Conservation (phyloP, 2,888 invertebrate genomes). For the Apotomis turbidana region DNA sequence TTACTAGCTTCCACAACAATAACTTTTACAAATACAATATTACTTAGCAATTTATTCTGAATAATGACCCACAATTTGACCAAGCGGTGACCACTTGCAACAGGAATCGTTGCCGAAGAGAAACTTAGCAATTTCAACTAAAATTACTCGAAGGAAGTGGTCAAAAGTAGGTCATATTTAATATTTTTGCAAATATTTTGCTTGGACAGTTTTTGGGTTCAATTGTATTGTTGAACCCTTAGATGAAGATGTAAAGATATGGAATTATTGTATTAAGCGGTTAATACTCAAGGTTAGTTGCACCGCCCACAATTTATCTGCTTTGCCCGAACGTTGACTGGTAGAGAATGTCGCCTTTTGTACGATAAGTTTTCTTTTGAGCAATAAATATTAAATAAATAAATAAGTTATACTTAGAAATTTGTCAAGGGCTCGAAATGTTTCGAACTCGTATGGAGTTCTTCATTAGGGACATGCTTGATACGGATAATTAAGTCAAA, state of each 20-base stretch:
- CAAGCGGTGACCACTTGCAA: slow-evolving; percentile 5
- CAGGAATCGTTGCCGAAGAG: slow-evolving; percentile 8
- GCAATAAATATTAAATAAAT: too few relatives aligned
- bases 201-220: slow-evolving; percentile 22
- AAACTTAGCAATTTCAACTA: slow-evolving; percentile 23
- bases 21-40: slow-evolving; percentile 12
- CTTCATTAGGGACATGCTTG: too few relatives aligned
- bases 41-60: background rate
- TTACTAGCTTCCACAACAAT: background rate
- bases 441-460: too few relatives aligned
- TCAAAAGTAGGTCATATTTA: slow-evolving; percentile 34
- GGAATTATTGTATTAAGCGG: too few relatives aligned
- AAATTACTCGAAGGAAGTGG: slow-evolving; percentile 31
- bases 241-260: background rate
- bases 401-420: too few relatives aligned
- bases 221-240: background rate
- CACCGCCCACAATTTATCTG: too few relatives aligned
- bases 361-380: too few relatives aligned
- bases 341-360: too few relatives aligned
- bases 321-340: too few relatives aligned
- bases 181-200: slow-evolving; percentile 17
- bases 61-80: slow-evolving; percentile 13
- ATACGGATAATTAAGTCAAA: too few relatives aligned
- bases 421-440: too few relatives aligned
- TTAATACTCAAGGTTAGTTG: too few relatives aligned